These are phyloP conservation scores for Tipula confusa DNA, from an alignment of 2,888 invertebrate genomes.

Conservation along the genomic window DNA sequence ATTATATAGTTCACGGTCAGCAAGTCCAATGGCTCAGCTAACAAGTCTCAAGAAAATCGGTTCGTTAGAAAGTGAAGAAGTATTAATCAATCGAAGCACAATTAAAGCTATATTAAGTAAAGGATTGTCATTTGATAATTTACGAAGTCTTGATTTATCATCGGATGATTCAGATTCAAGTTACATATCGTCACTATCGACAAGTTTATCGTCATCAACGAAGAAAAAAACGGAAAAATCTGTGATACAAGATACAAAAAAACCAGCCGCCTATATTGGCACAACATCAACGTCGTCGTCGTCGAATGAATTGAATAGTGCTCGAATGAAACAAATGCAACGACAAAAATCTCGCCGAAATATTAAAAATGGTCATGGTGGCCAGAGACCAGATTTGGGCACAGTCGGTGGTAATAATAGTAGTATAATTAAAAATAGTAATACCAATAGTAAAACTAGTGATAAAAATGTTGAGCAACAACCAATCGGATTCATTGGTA, in stretches of 20 bases:
- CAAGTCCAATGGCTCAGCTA: constrained; percentile 76
- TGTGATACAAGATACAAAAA: constrained; percentile 40
- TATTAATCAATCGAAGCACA: constrained; percentile 51
- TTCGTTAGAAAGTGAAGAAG: constrained; percentile 45
- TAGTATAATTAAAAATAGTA: constrained; percentile 42
- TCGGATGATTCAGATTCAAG: constrained; percentile 38
- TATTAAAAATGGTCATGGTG: constrained; percentile 52
- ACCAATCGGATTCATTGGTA: constrained; percentile 58
- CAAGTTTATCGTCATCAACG: constrained; percentile 36
- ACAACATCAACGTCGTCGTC: neutral
- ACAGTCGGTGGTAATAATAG: constrained; percentile 50
- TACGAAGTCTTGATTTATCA: constrained; percentile 35
- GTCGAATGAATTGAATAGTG: constrained; percentile 47
- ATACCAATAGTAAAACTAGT: constrained; percentile 39
- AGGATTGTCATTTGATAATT: constrained; percentile 39
- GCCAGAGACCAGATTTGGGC: constrained; percentile 58
- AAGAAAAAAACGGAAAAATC: constrained; percentile 40
- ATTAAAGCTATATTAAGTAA: constrained; percentile 45
- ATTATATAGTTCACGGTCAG: constrained; percentile 49
- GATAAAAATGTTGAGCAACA: constrained; percentile 42
- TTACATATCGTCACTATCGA: constrained; percentile 37
- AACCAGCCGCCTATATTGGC: constrained; percentile 34
- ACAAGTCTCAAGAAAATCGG: constrained; percentile 62
- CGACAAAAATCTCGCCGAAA: constrained; percentile 53
- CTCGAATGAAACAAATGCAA: constrained; percentile 51